These are phyloP conservation scores for Barbus barbus DNA, from an alignment of 2,113 vertebrate genomes.

Conservation along the genomic window DNA sequence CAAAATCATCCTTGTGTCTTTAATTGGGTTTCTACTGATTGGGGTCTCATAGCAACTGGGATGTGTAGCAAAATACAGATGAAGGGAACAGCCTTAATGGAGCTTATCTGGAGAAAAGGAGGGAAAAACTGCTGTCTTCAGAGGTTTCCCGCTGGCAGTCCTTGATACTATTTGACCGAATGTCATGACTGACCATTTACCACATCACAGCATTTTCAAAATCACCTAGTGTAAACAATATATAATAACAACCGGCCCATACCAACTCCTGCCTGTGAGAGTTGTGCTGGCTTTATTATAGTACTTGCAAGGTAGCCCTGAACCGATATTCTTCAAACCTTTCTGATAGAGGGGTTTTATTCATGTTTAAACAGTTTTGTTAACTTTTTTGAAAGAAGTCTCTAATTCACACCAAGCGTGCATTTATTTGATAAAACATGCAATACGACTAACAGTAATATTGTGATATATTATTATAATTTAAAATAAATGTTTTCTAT, in stretches of 20 bases:
- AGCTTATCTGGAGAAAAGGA: conserved; percentile 6
- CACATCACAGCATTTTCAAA: not conserved
- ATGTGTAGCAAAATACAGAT: conserved; percentile 50
- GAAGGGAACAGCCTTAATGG: conserved; percentile 25
- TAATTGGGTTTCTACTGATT: conserved; percentile 52
- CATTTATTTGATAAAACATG: not conserved
- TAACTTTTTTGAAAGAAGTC: not conserved
- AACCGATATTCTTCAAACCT: not conserved
- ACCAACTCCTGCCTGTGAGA: not conserved
- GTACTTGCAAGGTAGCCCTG: not conserved
- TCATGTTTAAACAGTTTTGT: not conserved
- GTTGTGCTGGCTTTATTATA: not conserved
- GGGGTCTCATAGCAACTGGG: conserved; percentile 60
- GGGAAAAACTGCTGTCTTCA: conserved; percentile 3
- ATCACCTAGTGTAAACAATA: not conserved
- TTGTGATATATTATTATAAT: too few species aligned
- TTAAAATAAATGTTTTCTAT: too few species aligned
- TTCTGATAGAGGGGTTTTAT: not conserved
- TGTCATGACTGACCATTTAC: conserved; percentile 23
- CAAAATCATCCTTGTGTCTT: conserved; percentile 51
- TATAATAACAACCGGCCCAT: not conserved
- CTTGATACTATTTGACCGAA: conserved; percentile 27
- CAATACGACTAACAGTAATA: too few species aligned
- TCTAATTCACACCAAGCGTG: not conserved
- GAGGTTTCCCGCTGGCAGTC: conserved; percentile 20